Evolutionary conservation across 2,113 vertebrate species (phyloP).

Genomic region (Dicentrarchus labrax): DNA sequence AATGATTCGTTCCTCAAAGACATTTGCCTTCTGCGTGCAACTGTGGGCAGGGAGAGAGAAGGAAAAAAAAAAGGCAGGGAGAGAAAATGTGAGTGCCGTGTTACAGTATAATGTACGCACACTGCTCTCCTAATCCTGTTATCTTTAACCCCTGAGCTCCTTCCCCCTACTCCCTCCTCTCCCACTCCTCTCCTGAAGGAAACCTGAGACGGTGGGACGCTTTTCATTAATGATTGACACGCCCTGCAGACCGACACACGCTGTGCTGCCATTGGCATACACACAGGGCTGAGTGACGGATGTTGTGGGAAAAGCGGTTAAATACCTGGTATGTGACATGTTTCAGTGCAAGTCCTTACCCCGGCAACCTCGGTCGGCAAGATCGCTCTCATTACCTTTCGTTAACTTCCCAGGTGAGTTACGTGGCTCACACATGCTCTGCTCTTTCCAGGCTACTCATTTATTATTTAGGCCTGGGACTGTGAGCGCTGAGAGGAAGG

Average conservation of each 20-base stretch:
- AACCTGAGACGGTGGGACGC: slow-evolving; percentile 75
- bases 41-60: slow-evolving; percentile 48
- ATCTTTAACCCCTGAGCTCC: slow-evolving; percentile 74
- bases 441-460: slow-evolving; percentile 76
- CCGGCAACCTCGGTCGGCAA: slow-evolving; percentile 3
- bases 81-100: slow-evolving; percentile 60
- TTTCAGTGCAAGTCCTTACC: slow-evolving; percentile 41
- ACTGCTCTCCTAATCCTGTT: slow-evolving; percentile 60
- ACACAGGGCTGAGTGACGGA: background rate
- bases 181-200: slow-evolving; percentile 70
- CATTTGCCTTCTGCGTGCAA: slow-evolving; percentile 31
- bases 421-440: slow-evolving; percentile 21
- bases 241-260: slow-evolving; percentile 40
- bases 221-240: slow-evolving; percentile 86
- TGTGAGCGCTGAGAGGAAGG: slow-evolving; percentile 76
- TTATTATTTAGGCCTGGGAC: slow-evolving; percentile 81
- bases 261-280: background rate
- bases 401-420: slow-evolving; percentile 47
- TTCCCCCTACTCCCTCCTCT: slow-evolving; percentile 54
- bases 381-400: slow-evolving; percentile 37
- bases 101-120: slow-evolving; percentile 69
- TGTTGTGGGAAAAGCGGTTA: background rate
- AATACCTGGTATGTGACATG: background rate
- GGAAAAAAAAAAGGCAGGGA: slow-evolving; percentile 9
- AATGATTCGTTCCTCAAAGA: background rate